phyloP scores from a whole-genome alignment of 2,797 vertebrate species.

The Adrianichthys oophorus region DNA sequence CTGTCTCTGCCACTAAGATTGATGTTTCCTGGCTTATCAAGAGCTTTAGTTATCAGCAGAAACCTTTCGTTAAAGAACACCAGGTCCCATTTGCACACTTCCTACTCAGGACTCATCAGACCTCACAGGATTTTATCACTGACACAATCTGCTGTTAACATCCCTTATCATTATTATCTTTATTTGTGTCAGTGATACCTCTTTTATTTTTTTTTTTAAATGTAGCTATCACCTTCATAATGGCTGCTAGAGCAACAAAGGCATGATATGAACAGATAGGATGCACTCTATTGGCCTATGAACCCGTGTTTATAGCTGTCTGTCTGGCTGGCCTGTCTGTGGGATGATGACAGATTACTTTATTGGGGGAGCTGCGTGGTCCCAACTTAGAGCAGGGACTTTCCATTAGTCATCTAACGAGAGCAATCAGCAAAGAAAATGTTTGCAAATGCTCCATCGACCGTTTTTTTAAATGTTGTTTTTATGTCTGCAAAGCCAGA shows the following conservation, averaged over 20 bases:
- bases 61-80: slow-evolving; percentile 66
- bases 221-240: slow-evolving; percentile 23
- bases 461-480: slow-evolving; percentile 57
- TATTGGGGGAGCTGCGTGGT: slow-evolving; percentile 71
- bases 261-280: slow-evolving; percentile 48
- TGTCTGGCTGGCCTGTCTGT: slow-evolving; percentile 68
- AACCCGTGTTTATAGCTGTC: slow-evolving; percentile 76
- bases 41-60: slow-evolving; percentile 69
- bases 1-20: slow-evolving; percentile 73
- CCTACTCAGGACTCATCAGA: slow-evolving; percentile 49
- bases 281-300: slow-evolving; percentile 63
- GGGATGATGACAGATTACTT: slow-evolving; percentile 76
- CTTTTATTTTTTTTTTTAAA: slow-evolving; percentile 42
- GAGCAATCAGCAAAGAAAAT: slow-evolving; percentile 70
- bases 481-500: slow-evolving; percentile 48
- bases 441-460: slow-evolving; percentile 63
- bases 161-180: slow-evolving; percentile 43
- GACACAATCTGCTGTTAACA: slow-evolving; percentile 40
- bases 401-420: slow-evolving; percentile 78
- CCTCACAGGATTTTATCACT: slow-evolving; percentile 37
- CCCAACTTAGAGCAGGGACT: slow-evolving; percentile 70
- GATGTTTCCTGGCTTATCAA: slow-evolving; percentile 73
- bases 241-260: slow-evolving; percentile 38
- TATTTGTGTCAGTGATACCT: slow-evolving; percentile 37
- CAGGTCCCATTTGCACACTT: slow-evolving; percentile 53